phyloP scores from a whole-genome alignment of 2,888 invertebrate species.

The Drosophila putrida region DNA sequence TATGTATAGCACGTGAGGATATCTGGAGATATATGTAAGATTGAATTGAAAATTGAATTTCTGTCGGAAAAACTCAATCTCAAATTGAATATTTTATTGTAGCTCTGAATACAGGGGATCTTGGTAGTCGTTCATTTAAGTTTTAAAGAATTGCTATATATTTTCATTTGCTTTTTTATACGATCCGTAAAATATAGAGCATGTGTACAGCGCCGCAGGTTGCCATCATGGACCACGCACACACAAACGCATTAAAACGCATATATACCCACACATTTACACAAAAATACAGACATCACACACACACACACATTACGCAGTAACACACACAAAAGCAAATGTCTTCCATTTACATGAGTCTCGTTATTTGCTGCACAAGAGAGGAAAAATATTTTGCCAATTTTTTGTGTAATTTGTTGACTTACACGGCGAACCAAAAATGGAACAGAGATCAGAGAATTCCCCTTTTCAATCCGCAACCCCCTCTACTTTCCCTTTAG shows the following conservation, averaged over 20 bases:
- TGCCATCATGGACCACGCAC: conserved; percentile 14
- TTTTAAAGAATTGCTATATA: background rate
- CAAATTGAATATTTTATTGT: background rate
- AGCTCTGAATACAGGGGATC: conserved; percentile 12
- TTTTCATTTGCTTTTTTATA: conserved; percentile 38
- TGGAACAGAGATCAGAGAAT: conserved; percentile 24
- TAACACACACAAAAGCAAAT: conserved; percentile 43
- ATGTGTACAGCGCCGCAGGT: conserved; percentile 33
- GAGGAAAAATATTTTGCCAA: conserved; percentile 32
- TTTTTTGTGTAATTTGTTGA: conserved; percentile 59
- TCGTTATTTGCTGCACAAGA: conserved; percentile 38
- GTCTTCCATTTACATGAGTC: conserved; percentile 45
- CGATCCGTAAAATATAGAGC: conserved; percentile 20
- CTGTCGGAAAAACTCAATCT: too few species aligned
- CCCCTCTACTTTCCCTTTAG: background rate
- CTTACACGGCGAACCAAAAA: conserved; percentile 35
- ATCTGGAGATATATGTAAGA: too few species aligned
- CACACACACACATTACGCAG: background rate
- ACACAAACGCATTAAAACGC: background rate
- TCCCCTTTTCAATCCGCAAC: background rate
- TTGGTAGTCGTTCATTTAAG: background rate
- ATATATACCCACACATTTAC: background rate
- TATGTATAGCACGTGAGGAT: too few species aligned
- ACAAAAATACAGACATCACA: background rate
- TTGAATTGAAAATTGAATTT: too few species aligned